A percentile compares a stretch with the other conserved stretches of the same genome.
These are phyloP conservation scores for Bergia puertoricense DNA, from an alignment of 92 coral and sea anemone genomes.

Conservation along the genomic window DNA sequence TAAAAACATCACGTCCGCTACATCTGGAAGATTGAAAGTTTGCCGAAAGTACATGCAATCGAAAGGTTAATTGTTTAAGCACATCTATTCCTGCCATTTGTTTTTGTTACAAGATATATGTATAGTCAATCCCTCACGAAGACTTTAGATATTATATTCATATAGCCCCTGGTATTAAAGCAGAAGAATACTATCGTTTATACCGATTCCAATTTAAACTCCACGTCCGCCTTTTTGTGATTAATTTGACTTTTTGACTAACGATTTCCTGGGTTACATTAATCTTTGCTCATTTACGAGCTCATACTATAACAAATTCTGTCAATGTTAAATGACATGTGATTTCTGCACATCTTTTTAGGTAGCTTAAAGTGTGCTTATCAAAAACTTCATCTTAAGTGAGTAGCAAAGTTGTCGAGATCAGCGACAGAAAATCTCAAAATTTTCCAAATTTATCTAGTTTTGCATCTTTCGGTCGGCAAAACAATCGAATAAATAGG, in stretches of 20 bases:
- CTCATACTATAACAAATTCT: neutral
- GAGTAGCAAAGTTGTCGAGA: neutral
- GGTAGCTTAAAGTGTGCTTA: neutral
- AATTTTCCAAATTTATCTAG: neutral
- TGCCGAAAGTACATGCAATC: neutral
- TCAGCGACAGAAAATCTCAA: neutral
- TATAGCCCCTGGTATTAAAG: neutral
- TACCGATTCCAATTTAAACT: slow-evolving; percentile 3
- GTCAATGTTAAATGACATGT: slow-evolving; percentile 12
- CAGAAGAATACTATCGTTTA: neutral
- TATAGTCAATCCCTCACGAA: too few relatives aligned
- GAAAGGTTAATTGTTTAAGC: neutral
- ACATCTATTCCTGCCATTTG: too few relatives aligned
- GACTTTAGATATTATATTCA: neutral
- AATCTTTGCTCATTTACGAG: slow-evolving; percentile 1
- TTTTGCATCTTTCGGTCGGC: neutral
- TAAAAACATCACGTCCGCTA: too few relatives aligned
- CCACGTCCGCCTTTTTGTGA: slow-evolving; percentile 2
- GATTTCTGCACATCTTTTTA: neutral
- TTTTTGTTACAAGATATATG: neutral
- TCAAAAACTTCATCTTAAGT: neutral
- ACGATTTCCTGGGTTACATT: slow-evolving; percentile 6
- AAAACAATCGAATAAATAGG: too few relatives aligned
- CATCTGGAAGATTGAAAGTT: neutral
- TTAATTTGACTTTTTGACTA: slow-evolving; percentile 32